Conservation (phyloP, 2,888 invertebrate species). For the Aphodius sticticus region DNA sequence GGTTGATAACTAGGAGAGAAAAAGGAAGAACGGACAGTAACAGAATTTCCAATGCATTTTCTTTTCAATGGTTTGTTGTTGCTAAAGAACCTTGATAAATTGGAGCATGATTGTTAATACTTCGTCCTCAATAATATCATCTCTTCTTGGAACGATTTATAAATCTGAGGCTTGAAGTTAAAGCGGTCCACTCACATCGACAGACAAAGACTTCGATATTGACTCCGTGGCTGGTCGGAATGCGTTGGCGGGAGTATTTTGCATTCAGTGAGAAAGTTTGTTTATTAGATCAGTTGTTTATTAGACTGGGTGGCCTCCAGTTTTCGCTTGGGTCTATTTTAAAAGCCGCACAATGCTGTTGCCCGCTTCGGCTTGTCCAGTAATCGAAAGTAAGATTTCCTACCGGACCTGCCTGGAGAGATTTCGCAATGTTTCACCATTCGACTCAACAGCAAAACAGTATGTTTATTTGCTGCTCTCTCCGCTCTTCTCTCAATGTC, state of each 20-base stretch:
- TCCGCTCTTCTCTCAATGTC: background rate
- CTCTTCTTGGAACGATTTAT: background rate
- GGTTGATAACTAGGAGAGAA: too few relatives aligned
- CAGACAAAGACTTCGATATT: background rate
- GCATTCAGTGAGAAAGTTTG: background rate
- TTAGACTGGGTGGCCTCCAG: background rate
- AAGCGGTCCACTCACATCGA: background rate
- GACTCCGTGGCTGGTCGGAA: background rate
- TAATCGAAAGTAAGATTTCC: background rate
- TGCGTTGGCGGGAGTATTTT: conserved; percentile 4
- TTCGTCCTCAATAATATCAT: background rate
- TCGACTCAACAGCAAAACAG: background rate
- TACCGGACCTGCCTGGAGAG: background rate
- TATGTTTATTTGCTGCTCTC: background rate
- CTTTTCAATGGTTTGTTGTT: too few relatives aligned
- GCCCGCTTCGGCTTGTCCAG: background rate
- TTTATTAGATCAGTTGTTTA: conserved; percentile 4
- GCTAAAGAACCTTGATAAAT: background rate
- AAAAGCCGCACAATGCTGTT: background rate
- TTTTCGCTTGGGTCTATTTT: conserved; percentile 4
- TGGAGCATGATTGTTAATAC: background rate
- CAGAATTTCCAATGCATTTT: too few relatives aligned
- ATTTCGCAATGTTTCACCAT: background rate
- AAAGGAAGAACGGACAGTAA: too few relatives aligned
- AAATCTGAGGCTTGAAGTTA: background rate